Evolutionary conservation across 2,113 vertebrate genomes (phyloP), one percentile per base, ranked within the genome.

Genomic region (Pardalotus punctatus): DNA sequence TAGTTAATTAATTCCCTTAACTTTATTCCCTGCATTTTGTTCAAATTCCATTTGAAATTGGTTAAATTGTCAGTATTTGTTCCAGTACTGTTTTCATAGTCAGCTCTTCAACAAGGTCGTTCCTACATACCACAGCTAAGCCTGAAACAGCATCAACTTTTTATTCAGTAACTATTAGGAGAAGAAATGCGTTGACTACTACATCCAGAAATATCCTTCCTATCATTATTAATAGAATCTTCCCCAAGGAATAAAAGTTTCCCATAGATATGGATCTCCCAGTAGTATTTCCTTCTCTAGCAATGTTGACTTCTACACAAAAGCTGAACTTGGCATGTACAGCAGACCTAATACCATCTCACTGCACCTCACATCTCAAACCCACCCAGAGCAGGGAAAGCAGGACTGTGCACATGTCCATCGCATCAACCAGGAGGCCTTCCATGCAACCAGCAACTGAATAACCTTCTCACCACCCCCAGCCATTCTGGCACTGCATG

Each of bases 191-290:
- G 86, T 80, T 81, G 93, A 90, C 74, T 82, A 65, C 29, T 77
- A 66, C 38, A 80, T 86, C 82, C 82, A 90, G 67, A 95, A 96
- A 94, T 93, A 93, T 54, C 79, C 53, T 57, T 90, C 58, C 67
- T 92, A 81, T 81, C 33, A 66, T 90, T 92, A 97, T 93, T 95
- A 95, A 94, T 74, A 94, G 82, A 25, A 86, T 56, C 33, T 48
- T 56, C 56, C 58, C 67, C 31, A 78, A 84, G 60, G 86, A 96
- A 42, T 67, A 57, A 22, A 82, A 93, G 61, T 94, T 94, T 92
- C 91, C 86, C 86, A 94, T 54, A 81, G 60, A 51, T 48, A 40
- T 16, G 12, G 25, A 92, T 58, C 13, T 94, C 88, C 76, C 56
- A 86, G 60, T 40, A 88, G 60, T 66, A 83, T 51, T 91, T 84